A percentile compares a stretch with the other conserved stretches of the same genome.
These are phyloP conservation scores for Phallusia fumigata DNA, from an alignment of 23 tunicate genomes.

Conservation along the genomic window DNA sequence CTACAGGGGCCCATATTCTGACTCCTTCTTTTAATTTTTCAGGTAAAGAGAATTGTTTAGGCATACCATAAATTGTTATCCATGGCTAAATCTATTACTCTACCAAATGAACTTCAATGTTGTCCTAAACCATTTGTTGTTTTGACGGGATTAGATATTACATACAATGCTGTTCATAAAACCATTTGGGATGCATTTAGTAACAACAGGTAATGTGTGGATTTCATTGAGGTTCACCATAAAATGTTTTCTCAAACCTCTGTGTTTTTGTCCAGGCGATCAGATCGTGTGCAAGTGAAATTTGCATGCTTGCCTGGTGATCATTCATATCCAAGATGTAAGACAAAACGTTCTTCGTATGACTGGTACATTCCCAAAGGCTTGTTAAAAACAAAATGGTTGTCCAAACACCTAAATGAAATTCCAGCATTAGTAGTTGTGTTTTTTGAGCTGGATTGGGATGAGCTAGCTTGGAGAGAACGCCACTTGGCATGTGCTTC, in stretches of 20 bases:
- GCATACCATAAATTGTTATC: too few species aligned
- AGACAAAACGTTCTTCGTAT: constrained; percentile 81
- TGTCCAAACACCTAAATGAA: constrained; percentile 67
- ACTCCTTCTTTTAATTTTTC: too few species aligned
- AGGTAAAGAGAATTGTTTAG: too few species aligned
- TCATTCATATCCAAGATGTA: constrained; percentile 71
- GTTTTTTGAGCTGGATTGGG: constrained; percentile 92
- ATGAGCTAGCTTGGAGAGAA: constrained; percentile 86
- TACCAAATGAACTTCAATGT: constrained; percentile 62
- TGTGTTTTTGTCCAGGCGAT: constrained; percentile 23
- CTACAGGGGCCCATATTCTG: too few species aligned
- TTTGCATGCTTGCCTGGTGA: constrained; percentile 85
- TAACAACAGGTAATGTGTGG: constrained; percentile 62
- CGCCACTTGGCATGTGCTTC: constrained; percentile 86
- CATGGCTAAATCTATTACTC: constrained; percentile 54
- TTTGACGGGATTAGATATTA: constrained; percentile 83
- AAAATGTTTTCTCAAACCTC: not conserved
- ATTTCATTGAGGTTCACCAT: not conserved
- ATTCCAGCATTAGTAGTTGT: constrained; percentile 85
- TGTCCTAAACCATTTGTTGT: constrained; percentile 77
- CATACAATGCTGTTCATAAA: constrained; percentile 83
- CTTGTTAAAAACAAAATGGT: constrained; percentile 72
- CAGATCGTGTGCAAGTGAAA: constrained; percentile 51
- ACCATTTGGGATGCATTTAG: constrained; percentile 94
- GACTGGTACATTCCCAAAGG: constrained; percentile 98